Base-by-base conservation (phyloP, 2,888 invertebrate species). In the Xestia ashworthii region DNA sequence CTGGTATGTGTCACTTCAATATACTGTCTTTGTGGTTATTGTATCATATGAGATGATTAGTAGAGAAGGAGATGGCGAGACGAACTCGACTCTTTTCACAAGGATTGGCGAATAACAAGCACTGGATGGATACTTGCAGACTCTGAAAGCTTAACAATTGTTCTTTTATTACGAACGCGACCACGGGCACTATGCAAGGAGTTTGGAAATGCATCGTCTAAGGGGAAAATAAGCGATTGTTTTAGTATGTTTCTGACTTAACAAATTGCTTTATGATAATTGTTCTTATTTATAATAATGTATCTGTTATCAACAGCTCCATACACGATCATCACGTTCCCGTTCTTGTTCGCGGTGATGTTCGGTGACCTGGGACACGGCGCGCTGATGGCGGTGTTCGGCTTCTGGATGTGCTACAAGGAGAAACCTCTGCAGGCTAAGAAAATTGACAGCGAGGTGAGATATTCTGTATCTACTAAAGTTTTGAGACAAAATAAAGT, bases 311-410 rank as follows among this genome's bases (percentile, higher is more conserved):
- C 9, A 94, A 0, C 73, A 97, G 99, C 99, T 0, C 99, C 99
- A 0, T 99, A 99, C 95, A 99, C 99, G 0, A 99, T 99, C 88
- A 99, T 99, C 78, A 99, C 99, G 12, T 99, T 99, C 95, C 99
- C 99, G 76, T 99, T 99, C 97, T 97, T 99, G 91, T 99, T 99
- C 95, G 99, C 99, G 87, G 98, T 99, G 87, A 99, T 99, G 99
- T 99, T 99, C 96, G 99, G 99, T n/a, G 99, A 99, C 96, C 97
- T 98, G 81, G 99, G 99, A 0, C 99, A 99, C 95, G 99, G 99
- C 76, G 96, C 98, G 0, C 97, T 99, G 71, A 99, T 99, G 99
- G 98, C 99, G 69, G 93, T 98, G 14, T 99, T 99, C 95, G 99
- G 98, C 25, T 97, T 98, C 70, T 99, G 98, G 98, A 99, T 99